Percentiles rank a stretch among this genome's conserved stretches.
Conservation (phyloP, 2,888 invertebrate genomes). For the Rugalucina vietnamica region DNA sequence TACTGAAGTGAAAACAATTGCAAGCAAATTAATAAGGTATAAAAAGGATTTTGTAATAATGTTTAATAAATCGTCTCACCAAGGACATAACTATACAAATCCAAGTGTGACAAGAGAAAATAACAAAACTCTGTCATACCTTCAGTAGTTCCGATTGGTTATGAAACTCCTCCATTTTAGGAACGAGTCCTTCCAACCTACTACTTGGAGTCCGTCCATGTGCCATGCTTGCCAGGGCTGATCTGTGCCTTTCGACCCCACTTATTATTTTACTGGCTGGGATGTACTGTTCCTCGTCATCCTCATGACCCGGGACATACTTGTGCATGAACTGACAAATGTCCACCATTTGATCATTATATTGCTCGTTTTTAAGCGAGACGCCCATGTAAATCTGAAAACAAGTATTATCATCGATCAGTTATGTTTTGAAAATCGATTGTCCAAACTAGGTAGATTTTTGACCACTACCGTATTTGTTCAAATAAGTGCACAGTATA, state of each 20-base stretch:
- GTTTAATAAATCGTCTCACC: neutral
- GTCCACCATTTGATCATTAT: slow-evolving; percentile 45
- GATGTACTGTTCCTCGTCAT: slow-evolving; percentile 6
- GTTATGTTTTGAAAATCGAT: too few species aligned
- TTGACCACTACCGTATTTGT: too few species aligned
- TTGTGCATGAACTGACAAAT: slow-evolving; percentile 46
- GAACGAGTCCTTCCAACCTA: slow-evolving; percentile 37
- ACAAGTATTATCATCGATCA: too few species aligned
- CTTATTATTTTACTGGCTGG: slow-evolving; percentile 32
- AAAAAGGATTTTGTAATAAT: neutral
- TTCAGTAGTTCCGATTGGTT: slow-evolving; percentile 40
- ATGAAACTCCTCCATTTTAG: slow-evolving; percentile 51
- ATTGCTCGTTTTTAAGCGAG: slow-evolving; percentile 39
- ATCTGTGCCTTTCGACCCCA: slow-evolving; percentile 32
- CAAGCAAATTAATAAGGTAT: too few species aligned
- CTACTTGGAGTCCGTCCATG: slow-evolving; percentile 43
- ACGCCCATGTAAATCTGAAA: slow-evolving; percentile 40
- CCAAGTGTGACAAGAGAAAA: too few species aligned
- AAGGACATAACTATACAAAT: neutral
- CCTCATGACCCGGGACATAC: slow-evolving; percentile 40
- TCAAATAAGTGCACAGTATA: too few species aligned
- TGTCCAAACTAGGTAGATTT: too few species aligned
- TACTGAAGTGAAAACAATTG: too few species aligned
- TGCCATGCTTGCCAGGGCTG: slow-evolving; percentile 30
- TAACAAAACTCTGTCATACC: neutral